A percentile compares a stretch with the other conserved stretches of the same genome.
These are phyloP conservation scores for Proales similis DNA, from an alignment of 1,140 invertebrate species.

Conservation along the genomic window DNA sequence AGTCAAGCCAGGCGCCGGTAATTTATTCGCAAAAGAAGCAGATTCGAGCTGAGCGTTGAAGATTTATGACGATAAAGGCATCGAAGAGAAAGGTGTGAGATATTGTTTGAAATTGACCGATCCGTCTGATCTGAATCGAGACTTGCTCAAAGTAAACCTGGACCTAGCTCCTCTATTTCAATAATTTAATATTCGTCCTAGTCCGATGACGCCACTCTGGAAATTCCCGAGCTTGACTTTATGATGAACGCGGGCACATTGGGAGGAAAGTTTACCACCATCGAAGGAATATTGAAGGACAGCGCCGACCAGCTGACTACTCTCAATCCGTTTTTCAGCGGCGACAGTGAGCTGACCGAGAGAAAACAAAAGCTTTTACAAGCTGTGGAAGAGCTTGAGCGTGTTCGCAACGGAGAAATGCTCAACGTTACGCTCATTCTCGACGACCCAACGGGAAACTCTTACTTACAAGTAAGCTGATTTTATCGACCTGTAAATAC, in stretches of 20 bases:
- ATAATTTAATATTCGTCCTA: conserved; percentile 48
- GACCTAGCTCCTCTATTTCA: conserved; percentile 10
- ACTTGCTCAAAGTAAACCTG: conserved; percentile 73
- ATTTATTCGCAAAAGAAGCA: no score
- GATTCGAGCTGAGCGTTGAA: no score
- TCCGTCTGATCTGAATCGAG: conserved; percentile 74
- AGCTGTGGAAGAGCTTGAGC: background rate
- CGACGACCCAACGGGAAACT: conserved; percentile 94
- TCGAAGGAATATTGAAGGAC: conserved; percentile 67
- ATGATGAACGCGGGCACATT: conserved; percentile 72
- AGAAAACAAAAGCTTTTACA: conserved; percentile 7
- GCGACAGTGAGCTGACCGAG: conserved; percentile 57
- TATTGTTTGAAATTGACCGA: conserved; percentile 68
- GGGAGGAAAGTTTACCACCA: conserved; percentile 87
- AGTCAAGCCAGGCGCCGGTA: conserved; percentile 84
- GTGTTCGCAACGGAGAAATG: conserved; percentile 45
- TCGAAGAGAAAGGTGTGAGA: conserved; percentile 71
- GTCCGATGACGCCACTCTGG: conserved; percentile 81
- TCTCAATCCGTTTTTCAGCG: conserved; percentile 35
- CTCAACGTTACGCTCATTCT: conserved; percentile 66
- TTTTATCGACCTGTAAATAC: background rate
- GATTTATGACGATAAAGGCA: no score
- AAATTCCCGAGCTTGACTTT: conserved; percentile 82
- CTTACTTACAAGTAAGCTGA: conserved; percentile 72
- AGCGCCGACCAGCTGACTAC: conserved; percentile 49